phyloP scores from a whole-genome alignment of 1,140 invertebrate species.

The Zelostemma sp. region DNA sequence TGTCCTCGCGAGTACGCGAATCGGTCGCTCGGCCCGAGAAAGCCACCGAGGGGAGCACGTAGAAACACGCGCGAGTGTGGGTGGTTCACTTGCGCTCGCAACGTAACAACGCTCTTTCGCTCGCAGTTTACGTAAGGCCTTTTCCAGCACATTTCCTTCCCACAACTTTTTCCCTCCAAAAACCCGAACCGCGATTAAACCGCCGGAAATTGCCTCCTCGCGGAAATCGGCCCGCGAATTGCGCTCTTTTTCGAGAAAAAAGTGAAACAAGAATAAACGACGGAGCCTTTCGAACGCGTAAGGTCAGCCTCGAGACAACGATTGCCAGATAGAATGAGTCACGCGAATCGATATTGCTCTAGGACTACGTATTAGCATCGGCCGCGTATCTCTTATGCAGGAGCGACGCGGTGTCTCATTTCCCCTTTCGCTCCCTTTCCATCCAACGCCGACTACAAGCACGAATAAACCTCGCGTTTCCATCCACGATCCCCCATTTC shows the following conservation, averaged over 20 bases:
- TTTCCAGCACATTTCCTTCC: no score
- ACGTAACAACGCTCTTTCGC: conserved; percentile 7
- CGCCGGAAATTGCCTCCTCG: no score
- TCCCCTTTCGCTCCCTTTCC: conserved; percentile 18
- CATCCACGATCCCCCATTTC: conserved; percentile 13
- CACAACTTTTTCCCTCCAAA: conserved; percentile 15
- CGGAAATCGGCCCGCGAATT: no score
- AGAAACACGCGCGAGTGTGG: conserved; percentile 3
- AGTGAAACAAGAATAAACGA: conserved; percentile 17
- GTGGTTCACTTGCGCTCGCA: conserved; percentile 6
- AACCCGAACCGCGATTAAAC: no score
- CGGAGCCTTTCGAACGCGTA: conserved; percentile 27
- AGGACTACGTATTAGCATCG: conserved; percentile 30
- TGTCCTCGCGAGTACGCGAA: conserved; percentile 57
- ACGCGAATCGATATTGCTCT: conserved; percentile 56
- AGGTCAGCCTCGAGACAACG: conserved; percentile 39
- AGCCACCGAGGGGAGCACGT: conserved; percentile 12
- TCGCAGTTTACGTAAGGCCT: conserved; percentile 12
- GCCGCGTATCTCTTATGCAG: conserved; percentile 18
- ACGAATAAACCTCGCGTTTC: conserved; percentile 27
- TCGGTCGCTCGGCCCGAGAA: conserved; percentile 14
- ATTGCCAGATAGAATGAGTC: conserved; percentile 51
- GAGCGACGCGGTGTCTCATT: conserved; percentile 12
- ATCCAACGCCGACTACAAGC: conserved; percentile 21
- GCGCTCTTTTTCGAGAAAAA: no score